Conservation (phyloP, 2,797 vertebrate species). For the Martes flavigula region DNA sequence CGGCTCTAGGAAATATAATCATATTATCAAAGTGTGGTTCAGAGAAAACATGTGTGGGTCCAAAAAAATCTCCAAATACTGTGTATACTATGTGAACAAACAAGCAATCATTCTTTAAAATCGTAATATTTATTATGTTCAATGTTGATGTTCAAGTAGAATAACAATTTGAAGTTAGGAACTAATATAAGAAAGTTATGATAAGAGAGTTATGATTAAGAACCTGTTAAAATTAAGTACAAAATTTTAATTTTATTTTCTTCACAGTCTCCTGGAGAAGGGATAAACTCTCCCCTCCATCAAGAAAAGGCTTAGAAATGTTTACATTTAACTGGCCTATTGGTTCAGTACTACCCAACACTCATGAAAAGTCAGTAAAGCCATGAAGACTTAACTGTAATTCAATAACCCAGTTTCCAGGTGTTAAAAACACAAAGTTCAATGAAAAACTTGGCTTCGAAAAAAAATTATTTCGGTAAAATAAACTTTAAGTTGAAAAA, state of each 20-base stretch:
- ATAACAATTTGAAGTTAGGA: not conserved
- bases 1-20: not conserved
- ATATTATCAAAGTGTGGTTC: not conserved
- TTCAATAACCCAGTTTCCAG: not conserved
- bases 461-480: not conserved
- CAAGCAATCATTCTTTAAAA: not conserved
- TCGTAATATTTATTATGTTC: not conserved
- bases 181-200: not conserved
- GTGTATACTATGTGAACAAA: not conserved
- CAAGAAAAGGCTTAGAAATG: not conserved
- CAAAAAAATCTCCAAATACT: constrained; percentile 8
- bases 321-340: not conserved
- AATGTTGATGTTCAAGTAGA: not conserved
- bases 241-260: not conserved
- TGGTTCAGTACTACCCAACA: not conserved
- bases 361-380: not conserved
- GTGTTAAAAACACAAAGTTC: not conserved
- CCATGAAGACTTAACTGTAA: not conserved
- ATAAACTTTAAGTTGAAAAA: not conserved
- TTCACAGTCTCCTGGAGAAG: not conserved
- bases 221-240: not conserved
- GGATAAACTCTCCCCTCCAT: not conserved
- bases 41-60: not conserved
- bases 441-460: not conserved
- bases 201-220: not conserved